phyloP scores from a whole-genome alignment of 1,140 invertebrate species.

The Protaetia brevitarsis region DNA sequence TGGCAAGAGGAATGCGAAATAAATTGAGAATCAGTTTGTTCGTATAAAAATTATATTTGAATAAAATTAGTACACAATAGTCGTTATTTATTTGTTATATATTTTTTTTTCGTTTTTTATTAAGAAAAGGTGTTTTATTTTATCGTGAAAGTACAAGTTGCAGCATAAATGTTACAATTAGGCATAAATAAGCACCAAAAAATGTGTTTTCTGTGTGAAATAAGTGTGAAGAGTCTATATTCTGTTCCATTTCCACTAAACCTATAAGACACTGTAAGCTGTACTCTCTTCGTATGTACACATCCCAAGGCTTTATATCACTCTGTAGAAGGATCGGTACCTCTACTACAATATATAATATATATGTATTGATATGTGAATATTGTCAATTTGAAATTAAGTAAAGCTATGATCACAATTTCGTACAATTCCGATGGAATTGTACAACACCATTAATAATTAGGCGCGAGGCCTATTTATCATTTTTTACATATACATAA shows the following conservation, averaged over 20 bases:
- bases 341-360: slow-evolving; percentile 38
- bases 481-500: slow-evolving; percentile 24
- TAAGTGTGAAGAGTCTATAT: slow-evolving; percentile 22
- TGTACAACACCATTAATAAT: slow-evolving; percentile 30
- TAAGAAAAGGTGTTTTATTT: slow-evolving; percentile 28
- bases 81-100: too few species aligned
- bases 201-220: slow-evolving; percentile 24
- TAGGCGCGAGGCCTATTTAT: slow-evolving; percentile 20
- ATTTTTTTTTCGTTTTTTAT: too few species aligned
- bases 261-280: slow-evolving; percentile 46
- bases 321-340: slow-evolving; percentile 37
- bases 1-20: slow-evolving; percentile 29
- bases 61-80: slow-evolving; percentile 14
- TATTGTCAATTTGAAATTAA: slow-evolving; percentile 46
- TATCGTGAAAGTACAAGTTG: slow-evolving; percentile 28
- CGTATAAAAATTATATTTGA: slow-evolving; percentile 9
- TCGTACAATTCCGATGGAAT: slow-evolving; percentile 27
- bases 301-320: slow-evolving; percentile 48
- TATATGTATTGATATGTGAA: slow-evolving; percentile 46
- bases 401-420: slow-evolving; percentile 44
- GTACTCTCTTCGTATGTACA: slow-evolving; percentile 36
- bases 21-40: neutral
- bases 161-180: slow-evolving; percentile 32
- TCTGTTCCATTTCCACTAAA: slow-evolving; percentile 26
- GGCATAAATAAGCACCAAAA: slow-evolving; percentile 32